Conservation (phyloP, 2,888 invertebrate genomes). For the Marronus borbonicus region DNA sequence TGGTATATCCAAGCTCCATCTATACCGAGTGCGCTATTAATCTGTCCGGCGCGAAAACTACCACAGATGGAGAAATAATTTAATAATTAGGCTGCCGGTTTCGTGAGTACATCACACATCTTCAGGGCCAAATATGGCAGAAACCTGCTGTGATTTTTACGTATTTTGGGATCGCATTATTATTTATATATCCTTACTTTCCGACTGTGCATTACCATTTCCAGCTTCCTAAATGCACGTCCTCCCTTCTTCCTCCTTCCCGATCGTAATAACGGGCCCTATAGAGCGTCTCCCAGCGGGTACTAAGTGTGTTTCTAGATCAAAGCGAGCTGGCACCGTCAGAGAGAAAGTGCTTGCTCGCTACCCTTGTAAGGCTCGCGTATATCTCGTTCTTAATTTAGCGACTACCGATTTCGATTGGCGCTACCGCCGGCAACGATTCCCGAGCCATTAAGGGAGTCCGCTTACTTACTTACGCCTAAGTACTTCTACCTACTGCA, state of each 20-base stretch:
- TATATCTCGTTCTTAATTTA: constrained; percentile 5
- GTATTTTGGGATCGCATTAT: no score
- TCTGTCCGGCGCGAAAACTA: no score
- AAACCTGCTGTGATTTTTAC: no score
- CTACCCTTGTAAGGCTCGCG: neutral
- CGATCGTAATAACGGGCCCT: constrained; percentile 62
- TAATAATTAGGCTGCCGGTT: no score
- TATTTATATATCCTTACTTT: no score
- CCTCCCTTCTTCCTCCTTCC: constrained; percentile 61
- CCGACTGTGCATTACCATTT: neutral
- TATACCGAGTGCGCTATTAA: no score
- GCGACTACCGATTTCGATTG: constrained; percentile 8
- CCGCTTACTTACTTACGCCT: neutral
- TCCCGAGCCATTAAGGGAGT: constrained; percentile 9
- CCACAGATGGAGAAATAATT: no score
- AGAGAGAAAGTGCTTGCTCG: constrained; percentile 14
- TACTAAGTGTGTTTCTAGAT: constrained; percentile 70
- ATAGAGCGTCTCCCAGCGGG: constrained; percentile 65
- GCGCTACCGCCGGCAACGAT: constrained; percentile 7
- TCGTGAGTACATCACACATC: no score
- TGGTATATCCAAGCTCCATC: no score
- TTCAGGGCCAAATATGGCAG: no score
- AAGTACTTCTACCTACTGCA: no score
- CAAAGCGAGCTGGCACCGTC: constrained; percentile 62
- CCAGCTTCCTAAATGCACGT: neutral